Evolutionary conservation across 37 sponge, comb jelly and placozoan genomes (phyloP), one percentile per base, ranked within the genome.

Genomic region (Bolinopsis microptera): DNA sequence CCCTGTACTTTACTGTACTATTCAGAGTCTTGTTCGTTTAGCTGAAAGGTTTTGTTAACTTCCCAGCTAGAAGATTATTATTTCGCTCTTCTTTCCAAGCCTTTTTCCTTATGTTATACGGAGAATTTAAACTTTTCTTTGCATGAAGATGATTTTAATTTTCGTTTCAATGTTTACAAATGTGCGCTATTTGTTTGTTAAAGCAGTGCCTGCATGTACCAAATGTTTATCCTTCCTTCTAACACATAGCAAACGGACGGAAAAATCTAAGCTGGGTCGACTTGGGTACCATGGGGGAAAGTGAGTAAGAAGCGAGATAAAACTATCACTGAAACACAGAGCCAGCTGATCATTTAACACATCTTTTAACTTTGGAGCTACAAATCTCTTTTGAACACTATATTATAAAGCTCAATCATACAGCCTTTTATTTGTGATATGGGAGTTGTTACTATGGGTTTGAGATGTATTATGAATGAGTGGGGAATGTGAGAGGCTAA

Each of bases 261-360:
- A 41, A 3, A 13, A 86, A 41, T 34, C 90, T 86, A 30, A n/a
- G 0, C 2, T 86, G 90, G 90, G 35, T 86, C 26, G 35, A 28
- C 1, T 5, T 34, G 0, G 90, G 35, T 2, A 30, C 24, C 1
- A 48, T n/a, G 38, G 90, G 90, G 39, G 61, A 86, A 27, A 86
- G 90, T 86, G 39, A 86, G 90, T 86, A 24, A n/a, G 31, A 28
- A n/a, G 22, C 5, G 75, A n/a, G n/a, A n/a, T n/a, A n/a, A 48
- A 48, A 48, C 61, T 48, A 48, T 48, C 61, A 48, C 61, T 48
- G 61, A 48, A n/a, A n/a, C n/a, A 8, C 27, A 72, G 2, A n/a
- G 31, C 75, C 75, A 30, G 75, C 75, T 72, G 75, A 72, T n/a
- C 31, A 30, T 28, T 3, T 21, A 72, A 72, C 5, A 72, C 25